phyloP scores from a whole-genome alignment of 2,113 vertebrate genomes.

The Bucco capensis region DNA sequence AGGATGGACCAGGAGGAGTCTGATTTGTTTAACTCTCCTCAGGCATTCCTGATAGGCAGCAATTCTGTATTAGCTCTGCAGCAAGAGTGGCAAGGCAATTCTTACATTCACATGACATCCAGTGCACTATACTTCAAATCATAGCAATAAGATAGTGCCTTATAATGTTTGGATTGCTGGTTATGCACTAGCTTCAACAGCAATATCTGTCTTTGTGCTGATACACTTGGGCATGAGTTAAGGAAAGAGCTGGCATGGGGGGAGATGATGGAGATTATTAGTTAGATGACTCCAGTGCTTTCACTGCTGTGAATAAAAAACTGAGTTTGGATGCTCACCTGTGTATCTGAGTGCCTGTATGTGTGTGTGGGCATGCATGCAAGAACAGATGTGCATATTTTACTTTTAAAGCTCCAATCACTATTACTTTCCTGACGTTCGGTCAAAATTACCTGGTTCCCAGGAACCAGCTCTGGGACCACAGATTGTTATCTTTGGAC shows the following conservation, averaged over 20 bases:
- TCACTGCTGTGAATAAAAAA: background rate
- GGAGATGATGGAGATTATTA: background rate
- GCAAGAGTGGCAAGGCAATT: background rate
- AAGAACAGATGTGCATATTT: background rate
- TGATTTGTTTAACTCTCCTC: background rate
- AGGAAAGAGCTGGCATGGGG: background rate
- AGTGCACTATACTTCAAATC: background rate
- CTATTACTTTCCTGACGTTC: background rate
- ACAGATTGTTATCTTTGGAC: background rate
- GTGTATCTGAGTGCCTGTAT: background rate
- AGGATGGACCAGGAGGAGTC: background rate
- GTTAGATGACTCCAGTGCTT: background rate
- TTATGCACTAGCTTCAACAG: background rate
- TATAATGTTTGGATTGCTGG: background rate
- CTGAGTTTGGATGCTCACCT: background rate
- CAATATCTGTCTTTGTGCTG: background rate
- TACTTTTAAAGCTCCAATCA: background rate
- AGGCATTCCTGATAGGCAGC: background rate
- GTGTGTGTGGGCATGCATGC: too few species aligned
- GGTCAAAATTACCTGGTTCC: background rate
- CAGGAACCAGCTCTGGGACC: background rate
- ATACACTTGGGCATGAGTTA: background rate
- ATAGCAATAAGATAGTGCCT: background rate
- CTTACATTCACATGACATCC: background rate
- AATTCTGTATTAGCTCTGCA: background rate